These are phyloP conservation scores for Sebastes fasciatus DNA, from an alignment of 2,113 vertebrate genomes.

Conservation along the genomic window DNA sequence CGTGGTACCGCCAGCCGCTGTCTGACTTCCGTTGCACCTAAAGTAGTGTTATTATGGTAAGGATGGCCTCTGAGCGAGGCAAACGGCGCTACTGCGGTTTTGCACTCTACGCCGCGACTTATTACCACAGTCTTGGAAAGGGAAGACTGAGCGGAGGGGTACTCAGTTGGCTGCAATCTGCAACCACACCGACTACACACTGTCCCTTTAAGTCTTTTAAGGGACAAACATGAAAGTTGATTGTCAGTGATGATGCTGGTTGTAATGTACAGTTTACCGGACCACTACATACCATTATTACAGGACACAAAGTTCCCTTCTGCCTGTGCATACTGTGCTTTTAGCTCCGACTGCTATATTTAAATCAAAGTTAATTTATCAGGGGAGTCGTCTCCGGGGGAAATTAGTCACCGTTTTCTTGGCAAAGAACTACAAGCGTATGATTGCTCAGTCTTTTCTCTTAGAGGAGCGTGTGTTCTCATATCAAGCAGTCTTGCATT, in stretches of 20 bases:
- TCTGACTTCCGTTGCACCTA: no score
- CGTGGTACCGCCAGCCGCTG: no score
- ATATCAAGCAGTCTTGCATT: not conserved
- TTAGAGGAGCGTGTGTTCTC: not conserved
- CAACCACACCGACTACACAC: no score
- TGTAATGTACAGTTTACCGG: not conserved
- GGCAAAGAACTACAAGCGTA: not conserved
- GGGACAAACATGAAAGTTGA: not conserved
- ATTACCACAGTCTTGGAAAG: no score
- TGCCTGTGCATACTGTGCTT: not conserved
- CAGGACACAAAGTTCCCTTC: conserved; percentile 3
- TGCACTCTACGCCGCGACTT: no score
- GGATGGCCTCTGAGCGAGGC: no score
- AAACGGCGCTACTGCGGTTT: no score
- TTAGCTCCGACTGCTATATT: conserved; percentile 12
- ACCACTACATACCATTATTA: not conserved
- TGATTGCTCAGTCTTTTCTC: not conserved
- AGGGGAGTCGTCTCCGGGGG: conserved; percentile 1
- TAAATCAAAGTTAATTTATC: conserved; percentile 30
- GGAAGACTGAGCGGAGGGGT: no score
- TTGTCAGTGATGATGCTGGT: not conserved
- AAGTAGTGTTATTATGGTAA: no score
- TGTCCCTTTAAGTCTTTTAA: not conserved
- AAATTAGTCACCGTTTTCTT: conserved; percentile 48
- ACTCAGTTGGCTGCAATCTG: no score